Evolutionary conservation across 2,797 vertebrate genomes (phyloP), one percentile per base, ranked within the genome.

Genomic region (Tauraco hartlaubi): DNA sequence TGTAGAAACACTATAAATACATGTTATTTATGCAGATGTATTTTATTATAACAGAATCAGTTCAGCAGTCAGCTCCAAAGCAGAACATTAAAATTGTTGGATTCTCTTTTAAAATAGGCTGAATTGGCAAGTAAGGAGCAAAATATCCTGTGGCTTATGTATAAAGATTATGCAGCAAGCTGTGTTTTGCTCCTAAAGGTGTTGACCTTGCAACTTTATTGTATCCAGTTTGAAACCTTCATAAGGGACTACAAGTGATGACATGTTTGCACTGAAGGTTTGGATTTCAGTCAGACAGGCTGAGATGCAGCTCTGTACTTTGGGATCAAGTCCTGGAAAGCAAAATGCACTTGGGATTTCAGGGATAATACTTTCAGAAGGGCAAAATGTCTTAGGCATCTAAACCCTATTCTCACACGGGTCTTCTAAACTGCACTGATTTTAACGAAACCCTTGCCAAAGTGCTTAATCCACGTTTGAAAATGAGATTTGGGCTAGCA

Each of bases 161-260:
- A 46, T 37, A 79, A 89, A 87, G 80, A 86, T 77, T 72, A 71
- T 56, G 56, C 77, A 82, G 74, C 67, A 93, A 94, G 85, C 88
- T 80, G 63, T 84, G 74, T 54, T 97, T 77, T 87, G 49, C 56
- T 95, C 64, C 52, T 86, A 89, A 93, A 93, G 7, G 9, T 85
- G 67, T 87, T 93, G 94, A 95, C 76, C 67, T 88, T 82, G 80
- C 74, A 95, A 67, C 68, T 90, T 76, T 74, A 90, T 41, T 22
- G 41, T 49, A 85, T 61, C 48, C 71, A 79, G 56, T 58, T 44
- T 74, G 85, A 89, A 89, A 95, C 72, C 88, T 90, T 93, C 67
- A 62, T 46, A 49, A 93, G 46, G 74, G 74, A 31, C 86, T 91
- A 79, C 88, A 94, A 93, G 80, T 79, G 88, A 79, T 79, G 85